These are phyloP conservation scores for Pseudomyrmex sp. DNA, from an alignment of 1,140 invertebrate species.

Conservation along the genomic window DNA sequence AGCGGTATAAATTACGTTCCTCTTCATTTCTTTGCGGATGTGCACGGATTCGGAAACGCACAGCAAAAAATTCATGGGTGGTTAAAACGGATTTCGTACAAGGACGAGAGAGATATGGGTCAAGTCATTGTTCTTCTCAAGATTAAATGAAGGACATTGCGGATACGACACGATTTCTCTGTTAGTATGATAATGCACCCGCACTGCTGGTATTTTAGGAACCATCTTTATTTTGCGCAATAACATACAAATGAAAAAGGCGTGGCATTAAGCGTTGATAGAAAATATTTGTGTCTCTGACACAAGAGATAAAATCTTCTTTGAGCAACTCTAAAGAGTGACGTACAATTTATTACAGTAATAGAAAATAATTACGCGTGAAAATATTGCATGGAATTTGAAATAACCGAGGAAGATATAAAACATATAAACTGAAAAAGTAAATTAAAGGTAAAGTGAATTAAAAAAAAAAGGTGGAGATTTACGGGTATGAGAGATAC, in stretches of 20 bases:
- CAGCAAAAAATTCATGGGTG: background rate
- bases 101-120: conserved; percentile 5
- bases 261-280: background rate
- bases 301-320: background rate
- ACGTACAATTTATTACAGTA: background rate
- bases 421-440: background rate
- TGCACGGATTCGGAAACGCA: conserved; percentile 9
- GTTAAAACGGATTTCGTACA: background rate
- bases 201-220: background rate
- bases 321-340: background rate
- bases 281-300: background rate
- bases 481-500: background rate
- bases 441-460: too few species aligned
- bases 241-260: background rate
- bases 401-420: background rate
- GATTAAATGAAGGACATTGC: background rate
- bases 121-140: background rate
- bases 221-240: background rate
- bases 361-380: background rate
- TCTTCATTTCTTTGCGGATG: background rate
- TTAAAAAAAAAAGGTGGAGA: background rate
- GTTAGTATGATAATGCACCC: background rate
- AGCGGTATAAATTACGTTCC: background rate
- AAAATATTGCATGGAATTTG: background rate
- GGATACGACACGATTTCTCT: background rate